These are phyloP conservation scores for Apostichopus californicus DNA, from an alignment of 35 echinoderm and acorn worm species.

Conservation along the genomic window DNA sequence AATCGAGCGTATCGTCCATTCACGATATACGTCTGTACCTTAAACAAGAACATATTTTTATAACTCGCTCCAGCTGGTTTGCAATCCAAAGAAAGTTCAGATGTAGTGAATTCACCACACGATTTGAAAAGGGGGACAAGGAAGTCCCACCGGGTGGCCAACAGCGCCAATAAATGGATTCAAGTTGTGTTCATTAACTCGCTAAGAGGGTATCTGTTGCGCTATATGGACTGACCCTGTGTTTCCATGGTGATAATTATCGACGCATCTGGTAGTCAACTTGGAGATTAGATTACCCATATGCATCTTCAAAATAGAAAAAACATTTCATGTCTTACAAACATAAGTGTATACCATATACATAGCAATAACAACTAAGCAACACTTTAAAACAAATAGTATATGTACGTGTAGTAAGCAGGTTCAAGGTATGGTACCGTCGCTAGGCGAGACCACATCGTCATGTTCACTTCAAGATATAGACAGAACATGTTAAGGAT, in stretches of 20 bases:
- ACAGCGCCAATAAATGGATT: slow-evolving; percentile 32
- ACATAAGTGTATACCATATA: too few relatives aligned
- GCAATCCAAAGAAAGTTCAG: slow-evolving; percentile 42
- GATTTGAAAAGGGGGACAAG: slow-evolving; percentile 6
- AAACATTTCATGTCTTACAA: background rate
- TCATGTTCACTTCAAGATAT: too few relatives aligned
- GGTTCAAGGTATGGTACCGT: too few relatives aligned
- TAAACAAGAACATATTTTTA: slow-evolving; percentile 48
- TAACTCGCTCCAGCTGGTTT: slow-evolving; percentile 32
- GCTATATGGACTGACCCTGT: slow-evolving; percentile 14
- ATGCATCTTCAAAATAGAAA: slow-evolving; percentile 2
- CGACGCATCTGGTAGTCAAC: background rate
- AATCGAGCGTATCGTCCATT: slow-evolving; percentile 18
- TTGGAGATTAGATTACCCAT: background rate
- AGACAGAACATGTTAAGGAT: too few relatives aligned
- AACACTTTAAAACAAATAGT: too few relatives aligned
- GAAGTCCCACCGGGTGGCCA: slow-evolving; percentile 32
- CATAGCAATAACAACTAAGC: too few relatives aligned
- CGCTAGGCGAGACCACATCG: too few relatives aligned
- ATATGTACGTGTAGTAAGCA: too few relatives aligned
- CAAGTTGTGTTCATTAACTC: slow-evolving; percentile 7
- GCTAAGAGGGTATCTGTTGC: background rate
- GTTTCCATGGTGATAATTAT: slow-evolving; percentile 30
- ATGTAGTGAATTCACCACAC: slow-evolving; percentile 25
- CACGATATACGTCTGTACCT: background rate